A percentile compares a stretch with the other conserved stretches of the same genome.
These are phyloP conservation scores for Embidobia sp. DNA, from an alignment of 2,888 invertebrate genomes.

Conservation along the genomic window DNA sequence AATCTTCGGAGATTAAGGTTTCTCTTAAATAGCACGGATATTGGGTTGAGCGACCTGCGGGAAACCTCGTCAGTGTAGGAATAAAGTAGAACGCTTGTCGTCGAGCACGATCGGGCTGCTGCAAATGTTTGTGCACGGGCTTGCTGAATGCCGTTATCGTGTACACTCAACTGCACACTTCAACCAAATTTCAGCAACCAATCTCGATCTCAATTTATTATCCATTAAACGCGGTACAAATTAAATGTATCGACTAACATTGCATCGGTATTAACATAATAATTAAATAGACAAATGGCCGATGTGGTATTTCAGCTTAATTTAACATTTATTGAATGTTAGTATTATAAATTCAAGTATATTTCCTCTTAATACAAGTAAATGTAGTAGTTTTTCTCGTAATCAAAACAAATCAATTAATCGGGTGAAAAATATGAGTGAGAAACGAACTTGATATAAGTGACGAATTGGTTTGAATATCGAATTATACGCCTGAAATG, in stretches of 20 bases:
- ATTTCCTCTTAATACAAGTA: too few species aligned
- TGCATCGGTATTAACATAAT: slow-evolving; percentile 31
- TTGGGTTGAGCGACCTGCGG: slow-evolving; percentile 59
- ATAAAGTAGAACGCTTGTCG: slow-evolving; percentile 50
- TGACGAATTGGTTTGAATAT: too few species aligned
- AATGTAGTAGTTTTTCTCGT: too few species aligned
- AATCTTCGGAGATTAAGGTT: slow-evolving; percentile 45
- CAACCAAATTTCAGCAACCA: slow-evolving; percentile 15
- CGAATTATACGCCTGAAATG: too few species aligned
- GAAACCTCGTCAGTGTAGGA: slow-evolving; percentile 54
- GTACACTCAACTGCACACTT: slow-evolving; percentile 32
- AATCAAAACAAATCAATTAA: too few species aligned
- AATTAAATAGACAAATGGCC: background rate
- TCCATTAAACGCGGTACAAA: slow-evolving; percentile 24
- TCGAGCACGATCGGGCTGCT: slow-evolving; percentile 35
- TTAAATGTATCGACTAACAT: slow-evolving; percentile 39
- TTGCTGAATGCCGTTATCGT: slow-evolving; percentile 34
- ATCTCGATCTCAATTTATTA: slow-evolving; percentile 22
- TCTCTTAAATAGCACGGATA: slow-evolving; percentile 43
- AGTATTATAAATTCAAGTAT: too few species aligned
- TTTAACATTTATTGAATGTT: background rate
- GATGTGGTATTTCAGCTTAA: slow-evolving; percentile 12
- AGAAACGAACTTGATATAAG: too few species aligned
- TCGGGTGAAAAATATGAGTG: too few species aligned
- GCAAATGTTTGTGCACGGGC: slow-evolving; percentile 29